phyloP scores from a whole-genome alignment of 2,113 vertebrate genomes.

The Saguinus imperator region DNA sequence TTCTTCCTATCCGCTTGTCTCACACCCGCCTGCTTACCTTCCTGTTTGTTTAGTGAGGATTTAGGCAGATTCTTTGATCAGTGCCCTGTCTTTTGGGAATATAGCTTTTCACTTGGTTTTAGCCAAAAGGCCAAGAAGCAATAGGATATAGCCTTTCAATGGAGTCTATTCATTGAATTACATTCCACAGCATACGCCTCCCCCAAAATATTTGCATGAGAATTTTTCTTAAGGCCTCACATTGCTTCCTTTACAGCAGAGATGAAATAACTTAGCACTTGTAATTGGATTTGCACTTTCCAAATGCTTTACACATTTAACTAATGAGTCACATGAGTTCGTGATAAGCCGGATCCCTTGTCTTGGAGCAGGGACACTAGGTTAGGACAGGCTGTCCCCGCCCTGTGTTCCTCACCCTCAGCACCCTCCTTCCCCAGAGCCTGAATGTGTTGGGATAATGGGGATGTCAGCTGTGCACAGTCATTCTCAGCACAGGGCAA shows the following conservation, averaged over 20 bases:
- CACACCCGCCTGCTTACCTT: not conserved
- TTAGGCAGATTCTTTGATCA: constrained; percentile 21
- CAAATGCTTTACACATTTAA: constrained; percentile 66
- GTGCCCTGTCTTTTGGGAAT: not conserved
- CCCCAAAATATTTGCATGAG: constrained; percentile 45
- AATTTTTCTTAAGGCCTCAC: constrained; percentile 49
- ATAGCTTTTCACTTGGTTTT: not conserved
- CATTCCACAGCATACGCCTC: constrained; percentile 5
- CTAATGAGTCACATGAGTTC: constrained; percentile 55
- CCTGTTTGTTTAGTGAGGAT: not conserved
- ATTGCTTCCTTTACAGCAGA: constrained; percentile 33
- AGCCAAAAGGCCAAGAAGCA: too few relatives aligned
- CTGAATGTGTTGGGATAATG: not conserved
- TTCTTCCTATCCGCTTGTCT: not conserved
- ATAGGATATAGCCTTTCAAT: not conserved
- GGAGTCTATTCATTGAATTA: not conserved
- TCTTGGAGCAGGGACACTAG: not conserved
- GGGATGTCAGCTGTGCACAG: not conserved
- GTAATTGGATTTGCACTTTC: constrained; percentile 60
- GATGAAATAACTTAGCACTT: constrained; percentile 61
- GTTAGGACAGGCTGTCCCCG: constrained; percentile 30
- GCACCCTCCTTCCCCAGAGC: not conserved
- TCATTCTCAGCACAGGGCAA: not conserved
- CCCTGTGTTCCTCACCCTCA: not conserved
- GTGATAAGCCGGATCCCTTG: constrained; percentile 5